phyloP scores from a whole-genome alignment of 2,797 vertebrate species.

The Pachyuromys duprasi region DNA sequence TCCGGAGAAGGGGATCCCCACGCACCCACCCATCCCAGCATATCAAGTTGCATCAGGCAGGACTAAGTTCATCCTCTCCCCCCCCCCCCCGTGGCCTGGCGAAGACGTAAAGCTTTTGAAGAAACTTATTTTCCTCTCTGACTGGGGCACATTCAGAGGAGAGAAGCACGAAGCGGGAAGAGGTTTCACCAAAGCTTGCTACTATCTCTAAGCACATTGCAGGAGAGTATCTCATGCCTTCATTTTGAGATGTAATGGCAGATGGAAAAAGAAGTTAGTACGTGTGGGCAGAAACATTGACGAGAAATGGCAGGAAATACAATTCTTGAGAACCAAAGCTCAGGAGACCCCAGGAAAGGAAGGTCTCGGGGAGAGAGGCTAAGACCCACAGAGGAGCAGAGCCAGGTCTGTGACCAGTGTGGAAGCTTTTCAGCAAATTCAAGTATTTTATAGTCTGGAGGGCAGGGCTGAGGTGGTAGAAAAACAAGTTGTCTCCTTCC shows the following conservation, averaged over 20 bases:
- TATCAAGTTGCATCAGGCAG: no score
- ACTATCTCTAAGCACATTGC: not conserved
- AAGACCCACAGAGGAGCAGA: not conserved
- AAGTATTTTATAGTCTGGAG: conserved; percentile 39
- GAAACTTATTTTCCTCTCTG: conserved; percentile 11
- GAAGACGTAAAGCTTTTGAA: not conserved
- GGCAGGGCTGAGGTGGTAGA: not conserved
- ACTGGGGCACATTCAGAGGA: not conserved
- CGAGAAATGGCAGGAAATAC: fast-evolving
- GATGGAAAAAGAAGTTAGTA: not conserved
- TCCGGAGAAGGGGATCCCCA: no score
- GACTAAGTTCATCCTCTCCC: no score
- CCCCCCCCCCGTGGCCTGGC: no score
- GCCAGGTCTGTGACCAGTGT: not conserved
- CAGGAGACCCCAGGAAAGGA: not conserved
- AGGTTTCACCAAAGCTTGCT: not conserved
- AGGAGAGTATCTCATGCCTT: not conserved
- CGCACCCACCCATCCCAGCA: no score
- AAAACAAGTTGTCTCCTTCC: not conserved
- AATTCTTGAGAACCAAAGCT: not conserved
- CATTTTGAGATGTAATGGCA: not conserved
- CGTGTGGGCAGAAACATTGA: not conserved
- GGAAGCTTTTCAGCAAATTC: conserved; percentile 24
- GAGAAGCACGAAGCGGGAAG: not conserved
- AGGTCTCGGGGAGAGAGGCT: not conserved